Base-by-base conservation (phyloP, 2,797 vertebrate species). In the Dryobates pubescens region DNA sequence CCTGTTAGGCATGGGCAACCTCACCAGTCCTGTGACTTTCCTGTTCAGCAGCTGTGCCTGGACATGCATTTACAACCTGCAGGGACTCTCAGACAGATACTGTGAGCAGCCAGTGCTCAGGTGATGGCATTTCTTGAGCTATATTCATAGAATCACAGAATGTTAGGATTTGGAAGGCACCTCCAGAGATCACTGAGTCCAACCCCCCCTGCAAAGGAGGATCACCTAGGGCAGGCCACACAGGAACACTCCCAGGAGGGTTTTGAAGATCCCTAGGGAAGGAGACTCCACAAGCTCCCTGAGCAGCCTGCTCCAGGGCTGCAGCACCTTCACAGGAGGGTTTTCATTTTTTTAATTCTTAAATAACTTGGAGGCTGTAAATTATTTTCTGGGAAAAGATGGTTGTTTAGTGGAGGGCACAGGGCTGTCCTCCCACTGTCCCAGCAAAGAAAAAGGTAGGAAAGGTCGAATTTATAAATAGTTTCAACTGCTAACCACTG, bases 11-110 rank as follows among this genome's bases (percentile, higher is more conserved):
- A 29, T 34, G 22, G 86, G 82, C 32, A 49, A 79, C 38, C 76
- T 72, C 64, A 85, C 34, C 71, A 82, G 54, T 34, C 67, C 61
- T 68, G 30, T 73, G 78, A 77, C 80, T 92, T 11, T 38, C 47
- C 80, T 88, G 49, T 83, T 83, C 57, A 63, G 90, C 76, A 95
- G 47, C 58, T 82, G 30, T 41, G 53, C 9, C 26, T 30, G 38
- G 41, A 73, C 56, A 76, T 6, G 8, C 23, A 56, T 10, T 63
- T 69, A 87, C 27, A 65, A 61, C 79, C 1, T 45, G n/a, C 71
- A 77, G 72, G 45, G 71, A 90, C 38, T 88, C 69, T 53, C 36
- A 85, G 68, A 64, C 82, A 87, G 58, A 51, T 8, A 74, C 2
- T 24, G 65, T 0, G 0, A 80, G 17, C 64, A 77, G 67, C 1